Percentiles rank a stretch among this genome's conserved stretches.
These are phyloP conservation scores for Drosophila kikkawai DNA, from an alignment of 1,140 invertebrate genomes.

Conservation along the genomic window DNA sequence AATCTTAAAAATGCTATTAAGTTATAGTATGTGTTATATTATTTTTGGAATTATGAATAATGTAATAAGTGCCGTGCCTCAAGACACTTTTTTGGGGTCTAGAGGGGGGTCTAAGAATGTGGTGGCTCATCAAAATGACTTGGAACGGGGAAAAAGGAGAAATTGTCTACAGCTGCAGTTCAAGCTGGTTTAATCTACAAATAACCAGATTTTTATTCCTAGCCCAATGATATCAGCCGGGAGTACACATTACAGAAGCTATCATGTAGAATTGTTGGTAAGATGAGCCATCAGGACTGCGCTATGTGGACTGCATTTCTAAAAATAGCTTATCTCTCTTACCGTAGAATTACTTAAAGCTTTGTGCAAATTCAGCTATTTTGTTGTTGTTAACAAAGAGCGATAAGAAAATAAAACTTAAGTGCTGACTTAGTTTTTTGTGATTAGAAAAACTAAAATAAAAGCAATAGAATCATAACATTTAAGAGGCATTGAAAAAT, in stretches of 20 bases:
- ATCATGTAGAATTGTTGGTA: background rate
- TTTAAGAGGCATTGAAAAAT: background rate
- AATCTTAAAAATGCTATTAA: too few species aligned
- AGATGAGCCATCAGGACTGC: constrained; percentile 2
- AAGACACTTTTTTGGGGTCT: too few species aligned
- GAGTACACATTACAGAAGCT: background rate
- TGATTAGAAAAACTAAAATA: background rate
- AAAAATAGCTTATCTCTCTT: constrained; percentile 26
- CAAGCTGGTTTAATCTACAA: constrained; percentile 1
- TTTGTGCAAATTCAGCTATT: constrained; percentile 9
- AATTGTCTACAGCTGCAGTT: constrained; percentile 20
- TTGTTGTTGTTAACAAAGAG: background rate
- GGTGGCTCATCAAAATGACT: constrained; percentile 7
- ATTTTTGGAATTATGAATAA: too few species aligned
- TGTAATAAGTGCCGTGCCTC: too few species aligned
- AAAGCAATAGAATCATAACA: background rate
- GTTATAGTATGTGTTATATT: too few species aligned
- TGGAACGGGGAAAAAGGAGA: background rate
- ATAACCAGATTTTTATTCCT: background rate
- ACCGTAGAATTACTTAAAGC: constrained; percentile 1
- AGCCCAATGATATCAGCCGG: background rate
- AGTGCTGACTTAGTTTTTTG: constrained; percentile 2
- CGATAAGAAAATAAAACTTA: constrained; percentile 11
- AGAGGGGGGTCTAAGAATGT: background rate
- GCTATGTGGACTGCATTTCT: constrained; percentile 15